phyloP scores from a whole-genome alignment of 1,140 invertebrate species.

The Drosophila prosaltans region DNA sequence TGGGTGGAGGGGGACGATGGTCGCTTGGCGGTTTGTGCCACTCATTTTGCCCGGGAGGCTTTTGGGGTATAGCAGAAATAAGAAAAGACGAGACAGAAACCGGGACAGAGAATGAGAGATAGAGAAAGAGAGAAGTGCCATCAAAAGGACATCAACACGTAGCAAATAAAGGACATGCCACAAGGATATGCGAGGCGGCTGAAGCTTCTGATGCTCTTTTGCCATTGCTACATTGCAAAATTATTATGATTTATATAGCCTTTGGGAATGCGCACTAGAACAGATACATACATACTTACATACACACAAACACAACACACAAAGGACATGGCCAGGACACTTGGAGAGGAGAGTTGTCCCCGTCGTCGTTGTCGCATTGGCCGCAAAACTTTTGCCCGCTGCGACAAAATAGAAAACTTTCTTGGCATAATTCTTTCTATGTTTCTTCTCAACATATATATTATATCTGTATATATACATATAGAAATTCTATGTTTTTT shows the following conservation, averaged over 20 bases:
- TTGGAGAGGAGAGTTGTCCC: conserved; percentile 50
- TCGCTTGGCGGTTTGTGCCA: conserved; percentile 67
- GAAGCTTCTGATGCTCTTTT: conserved; percentile 63
- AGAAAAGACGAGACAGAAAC: background rate
- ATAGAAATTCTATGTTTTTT: background rate
- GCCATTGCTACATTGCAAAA: conserved; percentile 80
- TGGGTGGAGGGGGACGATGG: conserved; percentile 25
- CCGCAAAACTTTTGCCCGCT: conserved; percentile 78
- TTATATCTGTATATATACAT: background rate
- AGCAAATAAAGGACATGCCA: conserved; percentile 81
- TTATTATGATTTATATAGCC: conserved; percentile 81
- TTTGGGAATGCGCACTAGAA: conserved; percentile 77
- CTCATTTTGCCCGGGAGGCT: conserved; percentile 68
- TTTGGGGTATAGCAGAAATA: conserved; percentile 26
- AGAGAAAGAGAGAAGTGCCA: conserved; percentile 57
- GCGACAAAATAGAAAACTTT: conserved; percentile 81
- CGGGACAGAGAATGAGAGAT: background rate
- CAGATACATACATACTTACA: conserved; percentile 38
- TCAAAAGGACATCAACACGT: conserved; percentile 81
- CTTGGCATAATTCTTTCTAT: conserved; percentile 81
- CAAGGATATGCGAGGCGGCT: conserved; percentile 69
- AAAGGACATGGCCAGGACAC: conserved; percentile 69
- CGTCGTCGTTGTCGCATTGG: conserved; percentile 67
- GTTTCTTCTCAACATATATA: conserved; percentile 40
- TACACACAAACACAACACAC: conserved; percentile 35